Evolutionary conservation across 2,113 vertebrate genomes (phyloP), one percentile per base, ranked within the genome.

Genomic region (Pachypanchax playfairii): DNA sequence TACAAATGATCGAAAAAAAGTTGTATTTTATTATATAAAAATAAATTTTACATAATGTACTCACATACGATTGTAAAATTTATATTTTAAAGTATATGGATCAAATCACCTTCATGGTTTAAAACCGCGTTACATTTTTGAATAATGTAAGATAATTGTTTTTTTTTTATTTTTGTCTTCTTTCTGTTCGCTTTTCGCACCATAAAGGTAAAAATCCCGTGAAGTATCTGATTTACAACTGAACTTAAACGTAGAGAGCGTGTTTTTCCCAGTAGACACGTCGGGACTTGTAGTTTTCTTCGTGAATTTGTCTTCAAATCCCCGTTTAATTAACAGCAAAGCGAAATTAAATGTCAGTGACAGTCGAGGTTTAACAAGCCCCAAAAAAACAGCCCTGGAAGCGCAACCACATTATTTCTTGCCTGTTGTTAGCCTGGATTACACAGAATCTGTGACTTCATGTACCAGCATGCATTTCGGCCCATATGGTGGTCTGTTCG

Each of bases 201-300:
- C 2, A n/a, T 15, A 52, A 14, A 24, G 3, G 13, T n/a, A 38
- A 35, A 14, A 13, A 4, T 24, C 6, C 12, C 21, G 12, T 25
- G 1, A 21, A n/a, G 21, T 22, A 1, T 13, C 22, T 50, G 24
- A 14, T 55, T 53, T 41, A 2, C 7, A 31, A 8, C 1, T n/a
- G 0, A n/a, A n/a, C n/a, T n/a, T n/a, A n/a, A n/a, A n/a, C 0
- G 0, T 0, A 0, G 0, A 8, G 7, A 65, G 33, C 21, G 0
- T 65, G 71, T 66, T 75, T 39, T 24, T 12, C 68, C 5, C 11
- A 4, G 4, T 4, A 62, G 61, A 12, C 9, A 54, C 24, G 17
- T 17, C 69, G 91, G 89, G 89, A 90, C 3, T 80, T 91, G 88
- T 88, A 91, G 86, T 90, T 79, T 65, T 7, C 36, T 22, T 10